These are phyloP conservation scores for Heterodera schachtii DNA, from an alignment of 1,140 invertebrate species.

Conservation along the genomic window DNA sequence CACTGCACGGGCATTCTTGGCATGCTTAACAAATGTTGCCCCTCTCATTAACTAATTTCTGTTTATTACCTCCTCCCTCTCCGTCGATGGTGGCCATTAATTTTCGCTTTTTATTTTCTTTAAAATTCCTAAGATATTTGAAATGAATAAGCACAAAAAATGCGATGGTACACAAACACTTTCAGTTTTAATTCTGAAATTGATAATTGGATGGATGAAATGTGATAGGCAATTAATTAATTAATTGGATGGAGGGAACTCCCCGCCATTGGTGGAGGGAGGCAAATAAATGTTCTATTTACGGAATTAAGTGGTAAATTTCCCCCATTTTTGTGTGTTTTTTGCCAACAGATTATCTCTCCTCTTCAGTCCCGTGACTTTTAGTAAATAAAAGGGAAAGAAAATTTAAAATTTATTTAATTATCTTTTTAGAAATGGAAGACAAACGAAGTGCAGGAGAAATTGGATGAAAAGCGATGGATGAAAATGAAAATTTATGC, in stretches of 20 bases:
- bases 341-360: not conserved
- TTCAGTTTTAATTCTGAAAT: too few relatives aligned
- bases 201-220: too few relatives aligned
- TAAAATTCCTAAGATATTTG: not conserved
- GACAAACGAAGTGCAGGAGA: too few relatives aligned
- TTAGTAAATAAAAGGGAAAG: not conserved
- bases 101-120: not conserved
- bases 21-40: not conserved
- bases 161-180: too few relatives aligned
- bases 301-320: not conserved
- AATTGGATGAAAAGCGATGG: too few relatives aligned
- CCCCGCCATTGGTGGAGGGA: not conserved
- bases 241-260: too few relatives aligned
- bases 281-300: conserved; percentile 1
- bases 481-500: too few relatives aligned
- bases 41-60: not conserved
- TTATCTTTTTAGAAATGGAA: too few relatives aligned
- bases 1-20: not conserved
- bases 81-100: not conserved
- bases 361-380: not conserved
- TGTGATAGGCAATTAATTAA: too few relatives aligned
- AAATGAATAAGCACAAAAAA: not conserved
- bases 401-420: too few relatives aligned
- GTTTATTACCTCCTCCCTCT: not conserved
- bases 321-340: not conserved